Percentiles rank a stretch among this genome's conserved stretches.
Evolutionary conservation across 2,797 vertebrate species (phyloP).

Genomic region (Pterois miles): DNA sequence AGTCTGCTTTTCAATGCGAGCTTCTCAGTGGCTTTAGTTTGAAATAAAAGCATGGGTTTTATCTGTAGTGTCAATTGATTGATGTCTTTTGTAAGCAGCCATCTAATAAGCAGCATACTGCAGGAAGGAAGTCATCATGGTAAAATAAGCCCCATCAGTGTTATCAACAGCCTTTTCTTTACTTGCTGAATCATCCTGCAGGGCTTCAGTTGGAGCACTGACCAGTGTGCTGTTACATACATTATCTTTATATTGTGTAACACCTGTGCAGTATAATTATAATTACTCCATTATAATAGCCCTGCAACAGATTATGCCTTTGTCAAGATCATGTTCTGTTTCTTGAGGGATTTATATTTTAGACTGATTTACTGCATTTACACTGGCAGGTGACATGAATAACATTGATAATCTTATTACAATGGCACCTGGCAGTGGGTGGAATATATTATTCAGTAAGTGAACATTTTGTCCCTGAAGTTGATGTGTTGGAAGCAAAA

Average conservation of each 20-base stretch:
- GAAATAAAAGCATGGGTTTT: background rate
- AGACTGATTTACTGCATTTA: background rate
- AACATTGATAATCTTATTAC: no score
- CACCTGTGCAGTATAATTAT: background rate
- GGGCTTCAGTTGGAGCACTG: constrained; percentile 11
- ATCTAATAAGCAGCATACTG: constrained; percentile 7
- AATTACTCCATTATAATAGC: background rate
- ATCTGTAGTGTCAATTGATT: constrained; percentile 7
- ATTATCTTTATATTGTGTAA: background rate
- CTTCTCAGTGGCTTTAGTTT: background rate
- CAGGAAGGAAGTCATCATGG: constrained; percentile 11
- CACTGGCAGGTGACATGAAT: no score
- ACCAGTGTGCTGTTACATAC: background rate
- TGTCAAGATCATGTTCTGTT: background rate
- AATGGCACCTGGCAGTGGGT: no score
- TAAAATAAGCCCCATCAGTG: constrained; percentile 13
- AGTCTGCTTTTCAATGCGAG: background rate
- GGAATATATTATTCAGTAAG: no score
- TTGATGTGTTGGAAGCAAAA: no score
- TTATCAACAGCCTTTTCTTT: constrained; percentile 18
- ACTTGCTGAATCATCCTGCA: constrained; percentile 37
- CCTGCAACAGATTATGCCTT: background rate
- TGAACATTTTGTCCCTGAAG: no score
- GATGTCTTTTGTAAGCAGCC: constrained; percentile 3
- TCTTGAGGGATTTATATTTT: background rate